Conservation (phyloP, 2,797 vertebrate genomes). For the Hafferia zeledoni region DNA sequence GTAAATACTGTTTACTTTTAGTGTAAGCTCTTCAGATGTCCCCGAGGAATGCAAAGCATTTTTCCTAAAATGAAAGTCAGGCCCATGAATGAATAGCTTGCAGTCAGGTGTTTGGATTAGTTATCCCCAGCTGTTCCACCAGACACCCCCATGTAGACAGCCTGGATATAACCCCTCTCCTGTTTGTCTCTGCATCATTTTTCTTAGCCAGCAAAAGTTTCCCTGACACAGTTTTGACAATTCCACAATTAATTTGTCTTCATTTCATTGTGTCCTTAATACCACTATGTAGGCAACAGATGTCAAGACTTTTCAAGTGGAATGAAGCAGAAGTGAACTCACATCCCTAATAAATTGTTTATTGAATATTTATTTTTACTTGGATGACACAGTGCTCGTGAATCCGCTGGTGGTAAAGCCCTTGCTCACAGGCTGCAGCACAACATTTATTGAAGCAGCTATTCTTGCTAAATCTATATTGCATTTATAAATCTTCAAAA, state of each 20-base stretch:
- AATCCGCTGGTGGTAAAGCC: constrained; percentile 11
- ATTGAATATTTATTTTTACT: constrained; percentile 70
- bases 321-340: constrained; percentile 64
- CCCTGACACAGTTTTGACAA: background rate
- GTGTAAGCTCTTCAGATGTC: background rate
- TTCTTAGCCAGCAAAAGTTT: background rate
- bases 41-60: background rate
- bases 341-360: constrained; percentile 64
- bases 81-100: background rate
- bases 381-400: constrained; percentile 38
- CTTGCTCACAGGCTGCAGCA: constrained; percentile 50
- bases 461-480: constrained; percentile 66
- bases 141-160: background rate
- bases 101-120: background rate
- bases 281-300: constrained; percentile 33
- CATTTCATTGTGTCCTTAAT: constrained; percentile 35
- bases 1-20: background rate
- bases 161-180: background rate
- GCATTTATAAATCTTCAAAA: constrained; percentile 69
- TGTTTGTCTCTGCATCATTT: background rate
- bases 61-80: background rate
- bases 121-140: background rate
- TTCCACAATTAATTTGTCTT: constrained; percentile 53
- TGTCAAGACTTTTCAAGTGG: constrained; percentile 48
- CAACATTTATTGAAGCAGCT: constrained; percentile 66